Evolutionary conservation across 2,888 invertebrate genomes (phyloP), one percentile per base, ranked within the genome.

Genomic region (Phania funesta): DNA sequence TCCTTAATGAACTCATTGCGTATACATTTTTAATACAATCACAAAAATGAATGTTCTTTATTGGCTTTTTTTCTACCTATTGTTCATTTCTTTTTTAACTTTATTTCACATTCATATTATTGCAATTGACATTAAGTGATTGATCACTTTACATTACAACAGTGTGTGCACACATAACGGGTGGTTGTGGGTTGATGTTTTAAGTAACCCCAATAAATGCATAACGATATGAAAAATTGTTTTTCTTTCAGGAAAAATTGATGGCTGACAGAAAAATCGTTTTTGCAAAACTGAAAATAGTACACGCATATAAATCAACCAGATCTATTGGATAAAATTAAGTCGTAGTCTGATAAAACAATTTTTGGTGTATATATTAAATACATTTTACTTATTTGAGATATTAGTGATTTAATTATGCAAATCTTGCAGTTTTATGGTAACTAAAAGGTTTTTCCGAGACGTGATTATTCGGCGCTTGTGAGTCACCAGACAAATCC

Each of bases 41-140:
- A 18, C 24, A 3, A 50, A 52, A 26, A 46, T 44, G 38, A 76
- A 65, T 71, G 71, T 22, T 65, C 54, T 62, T 60, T 71, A 67
- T 71, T 26, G 18, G 3, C 29, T 46, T n/a, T 44, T 54, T 22
- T 62, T n/a, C 29, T 73, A 22, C 2, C 9, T 38, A 13, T 32
- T 38, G 5, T 38, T 64, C 26, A n/a, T 65, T 62, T 73, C 41
- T 13, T 62, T 20, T 46, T 29, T 20, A 38, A 22, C 11, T 16
- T 22, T 29, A 8, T 48, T 24, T 16, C 24, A 13, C 24, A 46
- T 32, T 32, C 54, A 56, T 58, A 41, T 73, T 54, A 64, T 52
- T 76, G 76, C 71, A 71, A 77, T 44, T 81, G 81, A 77, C 81
- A 81, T 77, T 81, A 81, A 81, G 71, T 81, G 81, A 81, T 81